phyloP scores from a whole-genome alignment of 2,797 vertebrate species.

The Masticophis lateralis region DNA sequence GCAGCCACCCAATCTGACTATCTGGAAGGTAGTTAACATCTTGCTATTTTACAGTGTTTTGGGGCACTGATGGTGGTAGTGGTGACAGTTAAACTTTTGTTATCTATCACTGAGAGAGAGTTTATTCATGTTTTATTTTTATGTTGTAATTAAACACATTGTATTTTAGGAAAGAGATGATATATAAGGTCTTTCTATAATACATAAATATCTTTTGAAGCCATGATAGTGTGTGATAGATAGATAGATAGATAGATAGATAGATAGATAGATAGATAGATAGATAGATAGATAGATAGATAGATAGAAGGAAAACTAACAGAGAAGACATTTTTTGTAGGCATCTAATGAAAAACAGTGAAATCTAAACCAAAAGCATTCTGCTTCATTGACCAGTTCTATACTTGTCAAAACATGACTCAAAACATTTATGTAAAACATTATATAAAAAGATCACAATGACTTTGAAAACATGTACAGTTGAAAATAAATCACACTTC shows the following conservation, averaged over 20 bases:
- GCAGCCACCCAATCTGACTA: background rate
- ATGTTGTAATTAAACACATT: background rate
- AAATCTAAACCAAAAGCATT: background rate
- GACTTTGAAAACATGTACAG: background rate
- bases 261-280: too few relatives aligned
- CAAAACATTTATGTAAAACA: background rate
- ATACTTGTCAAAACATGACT: background rate
- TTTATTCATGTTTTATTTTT: background rate
- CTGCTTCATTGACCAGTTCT: background rate
- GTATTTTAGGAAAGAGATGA: background rate
- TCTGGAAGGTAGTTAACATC: background rate
- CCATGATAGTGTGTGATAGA: background rate
- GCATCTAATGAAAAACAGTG: background rate
- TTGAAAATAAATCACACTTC: background rate
- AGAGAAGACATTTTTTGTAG: background rate
- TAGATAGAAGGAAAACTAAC: background rate
- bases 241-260: too few relatives aligned
- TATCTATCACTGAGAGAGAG: background rate
- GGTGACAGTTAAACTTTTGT: background rate
- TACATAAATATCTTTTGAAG: background rate
- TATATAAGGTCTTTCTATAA: background rate
- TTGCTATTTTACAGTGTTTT: background rate
- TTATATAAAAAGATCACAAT: conserved; percentile 1
- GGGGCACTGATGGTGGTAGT: background rate
- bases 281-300: too few relatives aligned